Percentiles rank a stretch among this genome's conserved stretches.
Conservation (phyloP, 2,797 vertebrate species). For the Pteropus rufus region DNA sequence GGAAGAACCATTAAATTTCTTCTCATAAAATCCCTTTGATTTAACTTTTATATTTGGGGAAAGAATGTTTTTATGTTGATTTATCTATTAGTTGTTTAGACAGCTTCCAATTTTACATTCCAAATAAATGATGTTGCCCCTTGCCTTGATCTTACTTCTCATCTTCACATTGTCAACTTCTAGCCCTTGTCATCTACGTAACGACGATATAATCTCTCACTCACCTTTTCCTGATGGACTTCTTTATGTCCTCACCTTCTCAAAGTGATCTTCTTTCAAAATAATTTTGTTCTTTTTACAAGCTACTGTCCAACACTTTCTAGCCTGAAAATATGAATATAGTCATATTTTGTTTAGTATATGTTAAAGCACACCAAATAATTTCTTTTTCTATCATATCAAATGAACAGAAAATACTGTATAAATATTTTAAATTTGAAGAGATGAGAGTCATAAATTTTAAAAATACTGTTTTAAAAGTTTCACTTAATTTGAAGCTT, state of each 20-base stretch:
- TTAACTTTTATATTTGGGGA: not conserved
- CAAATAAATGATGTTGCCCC: not conserved
- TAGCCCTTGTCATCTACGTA: not conserved
- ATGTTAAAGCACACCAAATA: not conserved
- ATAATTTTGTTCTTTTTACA: not conserved
- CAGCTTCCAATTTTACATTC: not conserved
- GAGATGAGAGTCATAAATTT: not conserved
- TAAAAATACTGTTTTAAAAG: not conserved
- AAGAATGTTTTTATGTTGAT: slow-evolving; percentile 6
- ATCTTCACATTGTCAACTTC: not conserved
- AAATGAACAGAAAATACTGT: not conserved
- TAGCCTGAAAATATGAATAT: not conserved
- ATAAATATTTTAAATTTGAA: not conserved
- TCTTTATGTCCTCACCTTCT: not conserved
- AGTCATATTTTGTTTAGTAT: not conserved
- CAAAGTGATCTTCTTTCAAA: not conserved
- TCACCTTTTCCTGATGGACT: not conserved
- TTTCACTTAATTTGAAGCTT: slow-evolving; percentile 11
- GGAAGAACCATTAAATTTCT: not conserved
- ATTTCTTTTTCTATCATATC: not conserved
- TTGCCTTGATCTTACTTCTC: not conserved
- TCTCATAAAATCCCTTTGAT: not conserved
- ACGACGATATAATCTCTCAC: not conserved
- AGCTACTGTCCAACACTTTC: not conserved
- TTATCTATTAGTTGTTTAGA: slow-evolving; percentile 22